phyloP scores from a whole-genome alignment of 1,140 invertebrate species.

The Microplitis mediator region DNA sequence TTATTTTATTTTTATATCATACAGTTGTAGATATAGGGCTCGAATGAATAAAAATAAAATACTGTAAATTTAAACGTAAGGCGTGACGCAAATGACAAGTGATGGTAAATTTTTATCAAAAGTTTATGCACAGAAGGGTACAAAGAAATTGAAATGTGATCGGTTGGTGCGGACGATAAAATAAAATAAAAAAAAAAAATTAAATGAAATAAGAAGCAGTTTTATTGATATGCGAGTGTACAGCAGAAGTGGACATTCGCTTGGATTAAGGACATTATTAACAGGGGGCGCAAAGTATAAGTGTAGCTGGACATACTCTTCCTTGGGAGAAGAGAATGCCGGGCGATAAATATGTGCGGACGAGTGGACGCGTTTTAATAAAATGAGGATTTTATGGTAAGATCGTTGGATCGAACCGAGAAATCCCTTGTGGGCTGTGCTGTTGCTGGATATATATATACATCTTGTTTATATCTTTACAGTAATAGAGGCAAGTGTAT shows the following conservation, averaged over 20 bases:
- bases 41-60: neutral
- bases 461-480: neutral
- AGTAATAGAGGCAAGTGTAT: neutral
- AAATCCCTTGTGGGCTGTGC: slow-evolving; percentile 31
- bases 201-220: slow-evolving; percentile 44
- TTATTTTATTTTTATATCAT: too few species aligned
- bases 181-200: slow-evolving; percentile 24
- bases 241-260: slow-evolving; percentile 28
- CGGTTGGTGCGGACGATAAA: neutral
- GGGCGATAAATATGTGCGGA: slow-evolving; percentile 49
- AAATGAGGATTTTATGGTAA: slow-evolving; percentile 55
- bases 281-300: slow-evolving; percentile 38
- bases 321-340: slow-evolving; percentile 44
- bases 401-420: slow-evolving; percentile 40
- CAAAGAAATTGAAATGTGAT: slow-evolving; percentile 4
- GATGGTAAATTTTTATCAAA: neutral
- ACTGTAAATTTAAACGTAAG: neutral
- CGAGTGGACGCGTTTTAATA: slow-evolving; percentile 46
- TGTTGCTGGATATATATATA: neutral
- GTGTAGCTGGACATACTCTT: slow-evolving; percentile 47
- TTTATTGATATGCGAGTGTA: slow-evolving; percentile 29
- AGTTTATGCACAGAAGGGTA: neutral
- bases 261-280: slow-evolving; percentile 57
- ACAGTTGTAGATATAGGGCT: neutral
- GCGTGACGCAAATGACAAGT: neutral